These are phyloP conservation scores for Odontothrips loti DNA, from an alignment of 2,888 invertebrate genomes.

Conservation along the genomic window DNA sequence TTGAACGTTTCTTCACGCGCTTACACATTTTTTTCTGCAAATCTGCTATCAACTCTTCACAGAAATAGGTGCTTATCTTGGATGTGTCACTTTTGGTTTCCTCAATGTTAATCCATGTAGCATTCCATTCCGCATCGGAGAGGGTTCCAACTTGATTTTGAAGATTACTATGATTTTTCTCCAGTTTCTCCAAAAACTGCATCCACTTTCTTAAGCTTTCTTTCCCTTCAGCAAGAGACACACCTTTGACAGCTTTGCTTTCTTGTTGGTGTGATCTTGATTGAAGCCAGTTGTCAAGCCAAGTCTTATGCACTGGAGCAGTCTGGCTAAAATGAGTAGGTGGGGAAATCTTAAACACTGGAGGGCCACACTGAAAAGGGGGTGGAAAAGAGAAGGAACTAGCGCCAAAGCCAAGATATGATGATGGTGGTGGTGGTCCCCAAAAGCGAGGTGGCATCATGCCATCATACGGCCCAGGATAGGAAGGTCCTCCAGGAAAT, in stretches of 20 bases:
- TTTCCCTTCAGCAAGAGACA: conserved; percentile 35
- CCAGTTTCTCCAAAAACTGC: conserved; percentile 46
- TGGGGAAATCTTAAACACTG: conserved; percentile 18
- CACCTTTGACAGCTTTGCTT: background rate
- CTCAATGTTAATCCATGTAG: conserved; percentile 51
- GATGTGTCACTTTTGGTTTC: conserved; percentile 51
- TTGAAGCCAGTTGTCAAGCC: conserved; percentile 46
- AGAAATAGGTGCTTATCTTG: conserved; percentile 36
- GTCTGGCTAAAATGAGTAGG: conserved; percentile 17
- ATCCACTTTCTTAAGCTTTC: conserved; percentile 41
- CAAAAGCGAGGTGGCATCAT: background rate
- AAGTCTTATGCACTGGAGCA: conserved; percentile 43
- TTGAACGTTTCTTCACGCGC: conserved; percentile 49
- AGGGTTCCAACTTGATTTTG: conserved; percentile 48
- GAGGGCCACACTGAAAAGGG: conserved; percentile 31
- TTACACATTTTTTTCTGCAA: conserved; percentile 50
- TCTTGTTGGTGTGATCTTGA: conserved; percentile 43
- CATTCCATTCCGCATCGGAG: conserved; percentile 55
- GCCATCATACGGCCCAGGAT: background rate
- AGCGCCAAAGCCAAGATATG: background rate
- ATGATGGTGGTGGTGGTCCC: conserved; percentile 28
- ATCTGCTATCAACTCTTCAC: conserved; percentile 45
- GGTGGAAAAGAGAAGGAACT: conserved; percentile 25
- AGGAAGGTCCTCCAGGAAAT: conserved; percentile 10
- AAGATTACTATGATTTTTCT: conserved; percentile 46